Evolutionary conservation across 1,140 invertebrate species (phyloP).

Genomic region (Muscidifurax raptorellus): DNA sequence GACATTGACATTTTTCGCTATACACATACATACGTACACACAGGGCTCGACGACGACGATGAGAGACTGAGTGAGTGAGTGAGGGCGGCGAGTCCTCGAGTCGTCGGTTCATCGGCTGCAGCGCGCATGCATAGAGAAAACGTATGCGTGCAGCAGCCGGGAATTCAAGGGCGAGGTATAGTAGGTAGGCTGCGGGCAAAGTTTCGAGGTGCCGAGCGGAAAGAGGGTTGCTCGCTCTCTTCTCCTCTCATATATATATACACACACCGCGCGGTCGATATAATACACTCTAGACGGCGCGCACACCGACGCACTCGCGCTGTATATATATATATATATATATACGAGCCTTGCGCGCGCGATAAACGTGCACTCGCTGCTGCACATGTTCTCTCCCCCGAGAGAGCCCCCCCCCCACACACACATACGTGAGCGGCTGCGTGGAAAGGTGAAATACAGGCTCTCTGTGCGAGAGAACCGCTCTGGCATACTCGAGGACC

Average conservation of each 20-base stretch:
- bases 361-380: neutral
- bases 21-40: too few species aligned
- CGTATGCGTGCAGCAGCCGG: neutral
- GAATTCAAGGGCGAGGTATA: slow-evolving; percentile 8
- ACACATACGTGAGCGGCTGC: neutral
- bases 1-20: slow-evolving; percentile 12
- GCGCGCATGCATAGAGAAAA: slow-evolving; percentile 2
- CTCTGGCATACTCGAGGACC: slow-evolving; percentile 24
- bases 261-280: neutral
- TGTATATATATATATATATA: too few species aligned
- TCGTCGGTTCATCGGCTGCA: neutral
- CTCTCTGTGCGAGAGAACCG: too few species aligned
- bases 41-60: neutral
- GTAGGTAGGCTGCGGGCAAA: neutral
- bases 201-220: slow-evolving; percentile 10
- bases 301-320: neutral
- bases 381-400: neutral
- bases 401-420: too few species aligned
- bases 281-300: neutral
- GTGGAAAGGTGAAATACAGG: slow-evolving; percentile 15
- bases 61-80: neutral
- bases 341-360: too few species aligned
- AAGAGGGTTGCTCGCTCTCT: neutral
- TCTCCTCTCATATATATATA: neutral
- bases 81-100: neutral